Base-by-base conservation (phyloP, 1,140 invertebrate species). In the Monomorium pharaonis region DNA sequence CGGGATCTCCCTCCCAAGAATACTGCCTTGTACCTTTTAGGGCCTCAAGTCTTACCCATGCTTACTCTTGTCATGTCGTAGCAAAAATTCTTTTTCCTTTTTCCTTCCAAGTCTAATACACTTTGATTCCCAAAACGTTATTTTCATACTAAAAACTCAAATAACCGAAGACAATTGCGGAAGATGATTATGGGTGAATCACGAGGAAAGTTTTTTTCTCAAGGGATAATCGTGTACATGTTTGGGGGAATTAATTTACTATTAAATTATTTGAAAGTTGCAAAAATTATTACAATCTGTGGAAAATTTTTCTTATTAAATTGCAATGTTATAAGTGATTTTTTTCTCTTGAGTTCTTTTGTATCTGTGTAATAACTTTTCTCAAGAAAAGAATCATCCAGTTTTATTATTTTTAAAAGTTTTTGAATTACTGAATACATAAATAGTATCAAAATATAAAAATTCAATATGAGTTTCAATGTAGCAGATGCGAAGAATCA, bases 1-100 rank as follows among this genome's bases (percentile, higher is more conserved):
- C 24, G 62, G 74, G 27, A 88, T 86, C 75, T 44, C 33, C 54
- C 49, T 78, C 18, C 7, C 42, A 37, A 63, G 58, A 56, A 77
- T 18, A 56, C 16, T 24, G 62, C 27, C 76, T 60, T 47, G 27
- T n/a, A 49, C 49, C 76, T 87, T 83, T 88, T 75, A 69, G 56
- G 56, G 44, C 56, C n/a, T 84, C 81, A 21, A 49, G 65, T 63
- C 44, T 77, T 24, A 44, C 10, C 9, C 56, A 67, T 47, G 62
- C n/a, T 67, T 54, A 54, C 62, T 65, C n/a, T 21, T 18, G 21
- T 69, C 24, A 54, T 70, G 56, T 56, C 18, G 6, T 62, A 37
- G 51, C 42, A 49, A 9, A 54, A 27, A 12, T 49, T 4, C 10
- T 24, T 83, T 72, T 58, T 30, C n/a, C 30, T 16, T 16, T 54